A percentile compares a stretch with the other conserved stretches of the same genome.
Conservation (phyloP, 1,140 invertebrate genomes). For the Augochlora pura region DNA sequence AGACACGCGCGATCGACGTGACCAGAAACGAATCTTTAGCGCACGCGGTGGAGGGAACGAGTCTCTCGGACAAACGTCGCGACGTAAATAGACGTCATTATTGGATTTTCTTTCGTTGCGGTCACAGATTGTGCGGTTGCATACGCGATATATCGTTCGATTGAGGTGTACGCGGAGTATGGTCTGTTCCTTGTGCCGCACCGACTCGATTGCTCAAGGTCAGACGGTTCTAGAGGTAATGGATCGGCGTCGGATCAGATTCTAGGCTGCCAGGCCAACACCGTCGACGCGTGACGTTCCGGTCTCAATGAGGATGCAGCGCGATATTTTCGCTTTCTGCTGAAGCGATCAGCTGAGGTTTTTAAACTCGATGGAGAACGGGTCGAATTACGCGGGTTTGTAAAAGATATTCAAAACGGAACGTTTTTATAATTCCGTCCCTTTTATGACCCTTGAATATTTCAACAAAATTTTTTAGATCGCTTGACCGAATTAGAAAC, state of each 20-base stretch:
- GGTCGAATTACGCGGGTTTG: no score
- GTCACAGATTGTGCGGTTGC: conserved; percentile 37
- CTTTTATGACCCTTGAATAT: no score
- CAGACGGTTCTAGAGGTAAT: not conserved
- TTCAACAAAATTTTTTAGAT: no score
- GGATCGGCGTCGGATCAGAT: not conserved
- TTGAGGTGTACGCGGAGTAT: conserved; percentile 1
- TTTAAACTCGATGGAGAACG: no score
- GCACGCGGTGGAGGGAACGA: no score
- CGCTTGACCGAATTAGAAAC: no score
- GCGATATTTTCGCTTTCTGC: not conserved
- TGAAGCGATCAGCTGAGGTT: no score
- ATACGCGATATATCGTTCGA: conserved; percentile 35
- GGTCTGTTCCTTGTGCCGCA: not conserved
- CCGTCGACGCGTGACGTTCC: not conserved
- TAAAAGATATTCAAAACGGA: no score
- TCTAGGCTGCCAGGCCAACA: not conserved
- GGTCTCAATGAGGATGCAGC: not conserved
- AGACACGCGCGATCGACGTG: not conserved
- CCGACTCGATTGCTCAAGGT: not conserved
- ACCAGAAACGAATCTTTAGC: no score
- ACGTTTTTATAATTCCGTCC: no score
- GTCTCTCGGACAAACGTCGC: conserved; percentile 13
- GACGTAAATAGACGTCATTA: conserved; percentile 37
- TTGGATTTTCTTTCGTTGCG: conserved; percentile 55